phyloP scores from a whole-genome alignment of 2,888 invertebrate species.

The Neoitamus cyanurus region DNA sequence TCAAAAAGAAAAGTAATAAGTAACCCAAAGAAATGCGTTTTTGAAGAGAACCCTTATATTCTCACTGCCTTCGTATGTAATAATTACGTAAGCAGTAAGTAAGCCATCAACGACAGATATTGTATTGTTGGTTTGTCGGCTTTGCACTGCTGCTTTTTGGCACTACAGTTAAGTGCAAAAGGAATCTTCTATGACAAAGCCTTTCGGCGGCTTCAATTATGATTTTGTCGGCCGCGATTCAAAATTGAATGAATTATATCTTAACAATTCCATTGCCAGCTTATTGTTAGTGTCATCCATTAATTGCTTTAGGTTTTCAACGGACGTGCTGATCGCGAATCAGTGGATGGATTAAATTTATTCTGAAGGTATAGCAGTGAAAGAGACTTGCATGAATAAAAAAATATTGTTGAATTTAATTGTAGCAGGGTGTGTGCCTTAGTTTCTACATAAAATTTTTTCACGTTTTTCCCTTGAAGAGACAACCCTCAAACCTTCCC shows the following conservation, averaged over 20 bases:
- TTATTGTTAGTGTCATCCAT: neutral
- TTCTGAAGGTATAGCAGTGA: too few relatives aligned
- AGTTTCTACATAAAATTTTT: too few relatives aligned
- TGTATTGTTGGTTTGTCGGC: neutral
- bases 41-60: neutral
- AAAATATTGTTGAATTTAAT: too few relatives aligned
- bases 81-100: neutral
- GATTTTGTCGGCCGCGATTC: neutral
- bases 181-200: neutral
- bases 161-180: neutral
- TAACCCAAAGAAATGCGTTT: neutral
- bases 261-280: neutral
- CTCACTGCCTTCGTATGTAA: neutral
- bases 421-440: too few relatives aligned
- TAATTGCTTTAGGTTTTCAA: neutral
- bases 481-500: too few relatives aligned
- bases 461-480: too few relatives aligned
- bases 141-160: neutral
- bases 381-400: too few relatives aligned
- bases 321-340: neutral
- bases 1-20: neutral
- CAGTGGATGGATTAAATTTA: neutral
- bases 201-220: neutral
- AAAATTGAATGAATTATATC: neutral
- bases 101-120: neutral